Evolutionary conservation across 2,888 invertebrate species (phyloP), one percentile per base, ranked within the genome.

Genomic region (Priocnemis perturbator): DNA sequence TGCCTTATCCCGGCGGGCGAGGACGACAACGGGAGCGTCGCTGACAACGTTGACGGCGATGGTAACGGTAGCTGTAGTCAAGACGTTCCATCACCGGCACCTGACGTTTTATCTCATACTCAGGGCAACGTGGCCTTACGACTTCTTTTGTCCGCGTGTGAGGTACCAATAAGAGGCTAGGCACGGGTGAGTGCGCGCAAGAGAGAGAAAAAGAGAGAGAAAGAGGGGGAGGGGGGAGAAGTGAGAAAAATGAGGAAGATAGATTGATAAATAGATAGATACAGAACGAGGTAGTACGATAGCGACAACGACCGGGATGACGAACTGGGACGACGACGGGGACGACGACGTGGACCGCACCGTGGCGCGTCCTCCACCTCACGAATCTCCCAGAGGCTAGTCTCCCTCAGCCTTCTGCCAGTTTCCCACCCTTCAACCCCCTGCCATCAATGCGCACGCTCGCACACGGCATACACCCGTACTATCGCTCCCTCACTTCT

Each of bases 281-380:
- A 14, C n/a, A 14, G 21, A 30, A 61, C 45, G 4, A 55, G 11
- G 19, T 15, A 15, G n/a, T 17, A 14, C n/a, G 26, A 30, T 26
- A 17, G 57, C 59, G 60, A 62, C 26, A 17, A 55, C 59, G 60
- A 62, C 26, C 3, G 52, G 15, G 55, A 44, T 23, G 21, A 37
- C 48, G 44, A n/a, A 20, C 26, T 58, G 26, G 0, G 37, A 62
- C 21, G 14, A n/a, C 37, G 63, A 68, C 47, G 64, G 30, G n/a
- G 44, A 23, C 37, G 30, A 52, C 23, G 57, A 65, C 52, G 61
- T 57, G 45, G 37, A 21, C 20, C 47, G 58, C 60, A 56, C 53
- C 60, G 66, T 60, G 60, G 61, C 73, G 68, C 64, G 71, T 69
- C 62, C 67, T 68, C 70, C 68, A 68, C 71, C 75, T 73, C 71